A percentile compares a stretch with the other conserved stretches of the same genome.
phyloP scores from a whole-genome alignment of 2,113 vertebrate species.

The Carassius gibelio region DNA sequence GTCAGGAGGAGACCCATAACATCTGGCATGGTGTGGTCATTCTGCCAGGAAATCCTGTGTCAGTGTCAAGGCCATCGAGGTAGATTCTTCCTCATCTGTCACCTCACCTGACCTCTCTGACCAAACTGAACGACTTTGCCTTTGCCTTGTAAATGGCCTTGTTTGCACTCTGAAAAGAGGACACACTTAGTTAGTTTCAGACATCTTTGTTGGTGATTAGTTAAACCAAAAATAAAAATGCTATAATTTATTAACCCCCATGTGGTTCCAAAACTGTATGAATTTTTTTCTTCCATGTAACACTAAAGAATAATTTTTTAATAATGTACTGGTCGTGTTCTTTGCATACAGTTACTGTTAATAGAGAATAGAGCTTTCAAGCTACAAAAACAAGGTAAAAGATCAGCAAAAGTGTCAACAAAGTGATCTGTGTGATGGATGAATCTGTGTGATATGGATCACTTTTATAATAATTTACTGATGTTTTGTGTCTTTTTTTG shows the following conservation, averaged over 20 bases:
- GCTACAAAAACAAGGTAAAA: neutral
- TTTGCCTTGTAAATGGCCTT: slow-evolving; percentile 47
- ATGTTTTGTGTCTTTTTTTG: neutral
- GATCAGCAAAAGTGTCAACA: neutral
- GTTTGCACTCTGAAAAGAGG: slow-evolving; percentile 43
- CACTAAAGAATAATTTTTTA: neutral
- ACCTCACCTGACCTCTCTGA: slow-evolving; percentile 36
- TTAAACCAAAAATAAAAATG: neutral
- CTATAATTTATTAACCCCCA: neutral
- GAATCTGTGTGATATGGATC: neutral
- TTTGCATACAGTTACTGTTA: neutral
- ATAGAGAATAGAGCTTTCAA: neutral
- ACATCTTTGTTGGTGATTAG: slow-evolving; percentile 21
- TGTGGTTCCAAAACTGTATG: neutral
- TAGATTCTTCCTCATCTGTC: slow-evolving; percentile 52
- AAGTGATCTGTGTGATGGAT: neutral
- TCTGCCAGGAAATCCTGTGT: slow-evolving; percentile 48
- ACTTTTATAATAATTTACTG: neutral
- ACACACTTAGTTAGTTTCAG: neutral
- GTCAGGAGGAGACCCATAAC: slow-evolving; percentile 49
- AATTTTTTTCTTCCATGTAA: neutral
- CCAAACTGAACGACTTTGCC: slow-evolving; percentile 36
- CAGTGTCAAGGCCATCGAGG: slow-evolving; percentile 40
- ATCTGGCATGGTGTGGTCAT: slow-evolving; percentile 47
- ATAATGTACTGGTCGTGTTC: neutral